Conservation (phyloP, 2,113 vertebrate species). For the Chaetorhynchus papuensis region DNA sequence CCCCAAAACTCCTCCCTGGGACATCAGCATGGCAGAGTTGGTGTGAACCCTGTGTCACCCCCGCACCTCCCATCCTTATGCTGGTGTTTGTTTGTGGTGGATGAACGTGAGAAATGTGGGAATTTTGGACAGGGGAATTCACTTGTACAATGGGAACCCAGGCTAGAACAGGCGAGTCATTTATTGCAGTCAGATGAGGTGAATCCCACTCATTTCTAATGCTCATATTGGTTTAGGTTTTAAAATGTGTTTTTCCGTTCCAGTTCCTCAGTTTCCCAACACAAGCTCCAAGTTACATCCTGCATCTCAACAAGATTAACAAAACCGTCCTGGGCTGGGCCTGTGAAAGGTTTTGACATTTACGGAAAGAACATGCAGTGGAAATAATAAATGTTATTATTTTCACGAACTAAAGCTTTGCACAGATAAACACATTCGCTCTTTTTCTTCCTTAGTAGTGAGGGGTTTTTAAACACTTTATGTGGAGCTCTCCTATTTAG, state of each 20-base stretch:
- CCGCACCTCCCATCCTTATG: fast-evolving
- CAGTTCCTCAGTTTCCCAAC: not conserved
- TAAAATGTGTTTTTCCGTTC: not conserved
- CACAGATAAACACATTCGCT: not conserved
- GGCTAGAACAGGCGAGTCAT: not conserved
- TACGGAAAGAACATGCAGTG: not conserved
- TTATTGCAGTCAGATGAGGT: not conserved
- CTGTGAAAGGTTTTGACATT: not conserved
- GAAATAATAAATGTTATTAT: not conserved
- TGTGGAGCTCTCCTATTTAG: not conserved
- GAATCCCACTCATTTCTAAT: not conserved
- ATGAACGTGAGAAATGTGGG: not conserved
- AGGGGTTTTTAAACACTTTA: not conserved
- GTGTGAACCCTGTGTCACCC: not conserved
- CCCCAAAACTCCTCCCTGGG: not conserved
- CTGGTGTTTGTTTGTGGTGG: not conserved
- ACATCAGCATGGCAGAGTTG: not conserved
- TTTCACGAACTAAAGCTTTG: not conserved
- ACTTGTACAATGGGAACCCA: not conserved
- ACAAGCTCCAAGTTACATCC: not conserved
- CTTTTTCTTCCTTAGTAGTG: not conserved
- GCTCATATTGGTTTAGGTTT: not conserved
- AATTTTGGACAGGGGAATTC: not conserved
- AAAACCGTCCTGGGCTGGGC: not conserved
- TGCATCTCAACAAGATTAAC: not conserved